Conservation (phyloP, 2,888 invertebrate species). For the Campaea margaritaria region DNA sequence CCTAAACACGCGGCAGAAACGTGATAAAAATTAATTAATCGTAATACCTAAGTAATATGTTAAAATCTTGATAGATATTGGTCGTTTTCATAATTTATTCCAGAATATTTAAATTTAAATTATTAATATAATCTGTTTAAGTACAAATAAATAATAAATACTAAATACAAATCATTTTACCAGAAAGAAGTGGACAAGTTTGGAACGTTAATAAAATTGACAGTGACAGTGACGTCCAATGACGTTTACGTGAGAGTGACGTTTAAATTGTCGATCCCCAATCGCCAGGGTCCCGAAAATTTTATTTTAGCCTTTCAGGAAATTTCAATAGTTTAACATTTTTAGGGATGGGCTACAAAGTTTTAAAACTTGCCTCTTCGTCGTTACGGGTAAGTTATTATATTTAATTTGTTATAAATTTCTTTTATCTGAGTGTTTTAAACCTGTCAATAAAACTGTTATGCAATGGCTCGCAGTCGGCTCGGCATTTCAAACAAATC, state of each 20-base stretch:
- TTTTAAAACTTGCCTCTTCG: slow-evolving; percentile 74
- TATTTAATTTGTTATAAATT: slow-evolving; percentile 16
- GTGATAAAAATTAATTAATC: no score
- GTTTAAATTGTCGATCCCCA: slow-evolving; percentile 22
- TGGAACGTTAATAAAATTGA: no score
- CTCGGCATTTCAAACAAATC: background rate
- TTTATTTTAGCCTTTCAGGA: slow-evolving; percentile 44
- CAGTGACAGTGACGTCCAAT: no score
- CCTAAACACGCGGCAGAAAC: slow-evolving; percentile 6
- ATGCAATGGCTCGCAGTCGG: slow-evolving; percentile 61
- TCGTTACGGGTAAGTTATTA: slow-evolving; percentile 69
- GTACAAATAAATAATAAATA: no score
- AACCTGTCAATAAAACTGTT: slow-evolving; percentile 58
- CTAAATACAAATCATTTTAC: no score
- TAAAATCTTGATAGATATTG: no score
- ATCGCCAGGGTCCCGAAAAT: slow-evolving; percentile 61
- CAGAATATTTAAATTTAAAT: no score
- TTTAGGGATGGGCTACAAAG: slow-evolving; percentile 75
- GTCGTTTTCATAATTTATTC: no score
- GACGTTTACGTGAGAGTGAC: background rate
- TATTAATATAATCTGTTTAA: no score
- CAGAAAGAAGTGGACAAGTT: no score
- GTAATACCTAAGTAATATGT: no score
- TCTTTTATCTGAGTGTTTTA: slow-evolving; percentile 15
- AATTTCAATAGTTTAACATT: slow-evolving; percentile 41